phyloP scores from a whole-genome alignment of 1,140 invertebrate species.

The Nephila pilipes region DNA sequence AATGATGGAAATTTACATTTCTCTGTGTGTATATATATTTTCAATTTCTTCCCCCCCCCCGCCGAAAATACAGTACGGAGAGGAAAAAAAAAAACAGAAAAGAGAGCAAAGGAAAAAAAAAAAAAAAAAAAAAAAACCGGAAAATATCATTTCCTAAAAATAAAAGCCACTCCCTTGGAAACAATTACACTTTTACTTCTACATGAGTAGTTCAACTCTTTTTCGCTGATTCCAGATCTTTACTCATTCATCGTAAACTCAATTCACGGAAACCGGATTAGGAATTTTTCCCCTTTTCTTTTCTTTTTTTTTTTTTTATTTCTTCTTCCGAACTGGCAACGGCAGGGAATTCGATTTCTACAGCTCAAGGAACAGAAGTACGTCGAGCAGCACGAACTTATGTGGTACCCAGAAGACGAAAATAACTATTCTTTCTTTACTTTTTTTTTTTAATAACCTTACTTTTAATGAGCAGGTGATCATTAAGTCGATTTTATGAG shows the following conservation, averaged over 20 bases:
- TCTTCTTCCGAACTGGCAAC: neutral
- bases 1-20: too few species aligned
- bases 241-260: constrained; percentile 22
- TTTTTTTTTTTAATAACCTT: neutral
- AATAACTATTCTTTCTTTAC: neutral
- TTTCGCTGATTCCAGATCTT: constrained; percentile 28
- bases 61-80: neutral
- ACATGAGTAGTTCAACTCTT: constrained; percentile 3
- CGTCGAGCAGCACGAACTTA: neutral
- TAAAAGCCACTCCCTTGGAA: constrained; percentile 37
- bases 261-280: neutral
- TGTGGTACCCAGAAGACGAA: constrained; percentile 20
- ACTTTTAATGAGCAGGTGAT: neutral
- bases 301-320: neutral
- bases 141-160: constrained; percentile 39
- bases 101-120: neutral
- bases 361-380: neutral
- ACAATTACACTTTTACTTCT: constrained; percentile 36
- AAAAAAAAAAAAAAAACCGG: neutral
- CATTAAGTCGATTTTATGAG: neutral
- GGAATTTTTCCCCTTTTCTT: neutral
- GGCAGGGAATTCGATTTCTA: neutral
- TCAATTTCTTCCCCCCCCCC: too few species aligned
- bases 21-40: too few species aligned
- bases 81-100: neutral